phyloP scores from a whole-genome alignment of 2,113 vertebrate genomes.

The Alethe castanea region DNA sequence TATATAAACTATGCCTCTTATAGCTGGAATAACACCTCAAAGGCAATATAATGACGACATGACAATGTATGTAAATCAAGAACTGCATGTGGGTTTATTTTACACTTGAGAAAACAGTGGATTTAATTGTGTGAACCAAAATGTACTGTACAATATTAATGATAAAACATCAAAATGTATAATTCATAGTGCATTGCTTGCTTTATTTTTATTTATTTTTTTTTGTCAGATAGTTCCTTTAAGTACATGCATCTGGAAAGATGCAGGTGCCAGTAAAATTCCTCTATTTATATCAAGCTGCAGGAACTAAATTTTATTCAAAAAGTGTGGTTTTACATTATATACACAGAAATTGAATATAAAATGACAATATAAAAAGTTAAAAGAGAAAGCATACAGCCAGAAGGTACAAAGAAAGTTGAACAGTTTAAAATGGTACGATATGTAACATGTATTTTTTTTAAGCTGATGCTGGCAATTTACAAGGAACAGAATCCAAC shows the following conservation, averaged over 20 bases:
- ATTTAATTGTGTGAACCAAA: conserved; percentile 88
- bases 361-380: conserved; percentile 99
- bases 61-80: conserved; percentile 89
- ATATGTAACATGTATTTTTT: conserved; percentile 90
- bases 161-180: conserved; percentile 94
- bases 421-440: conserved; percentile 93
- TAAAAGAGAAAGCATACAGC: conserved; percentile 96
- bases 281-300: conserved; percentile 91
- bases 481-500: conserved; percentile 84
- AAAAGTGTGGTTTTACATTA: conserved; percentile 93
- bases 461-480: conserved; percentile 91
- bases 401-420: conserved; percentile 95
- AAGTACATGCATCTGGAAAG: conserved; percentile 86
- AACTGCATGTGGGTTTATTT: conserved; percentile 98
- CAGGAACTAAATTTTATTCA: conserved; percentile 92
- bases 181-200: conserved; percentile 88
- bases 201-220: conserved; percentile 81
- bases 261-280: conserved; percentile 87
- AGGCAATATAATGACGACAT: conserved; percentile 74
- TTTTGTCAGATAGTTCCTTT: conserved; percentile 83
- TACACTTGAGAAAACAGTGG: conserved; percentile 96
- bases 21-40: conserved; percentile 57
- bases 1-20: conserved; percentile 48
- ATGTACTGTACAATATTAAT: conserved; percentile 93
- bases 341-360: conserved; percentile 97